Evolutionary conservation across 1,140 invertebrate species (phyloP).

Genomic region (Procambarus clarkii): DNA sequence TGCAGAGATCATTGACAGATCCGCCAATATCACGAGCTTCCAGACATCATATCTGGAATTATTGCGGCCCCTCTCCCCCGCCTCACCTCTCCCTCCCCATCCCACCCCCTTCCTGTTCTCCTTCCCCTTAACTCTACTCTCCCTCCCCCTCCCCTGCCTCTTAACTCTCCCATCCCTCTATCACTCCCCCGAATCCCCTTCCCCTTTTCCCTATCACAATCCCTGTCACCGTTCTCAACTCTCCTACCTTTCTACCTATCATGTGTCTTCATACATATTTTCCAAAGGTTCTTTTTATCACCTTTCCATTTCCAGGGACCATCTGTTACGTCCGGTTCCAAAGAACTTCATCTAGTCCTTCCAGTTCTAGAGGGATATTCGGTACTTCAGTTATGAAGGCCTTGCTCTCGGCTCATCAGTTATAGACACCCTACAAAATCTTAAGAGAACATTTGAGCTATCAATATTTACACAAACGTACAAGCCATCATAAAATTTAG

Average conservation of each 20-base stretch:
- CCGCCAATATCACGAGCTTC: slow-evolving; percentile 26
- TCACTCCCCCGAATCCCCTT: not conserved
- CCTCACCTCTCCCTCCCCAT: not conserved
- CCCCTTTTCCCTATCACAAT: not conserved
- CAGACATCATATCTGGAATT: slow-evolving; percentile 16
- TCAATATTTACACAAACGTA: no score
- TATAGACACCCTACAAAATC: no score
- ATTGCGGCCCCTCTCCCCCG: not conserved
- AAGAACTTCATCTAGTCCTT: no score
- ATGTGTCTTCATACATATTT: no score
- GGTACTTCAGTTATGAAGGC: no score
- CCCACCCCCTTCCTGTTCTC: not conserved
- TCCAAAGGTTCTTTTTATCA: no score
- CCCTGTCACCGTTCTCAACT: not conserved
- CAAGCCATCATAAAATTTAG: no score
- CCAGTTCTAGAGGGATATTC: no score
- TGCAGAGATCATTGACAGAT: slow-evolving; percentile 18
- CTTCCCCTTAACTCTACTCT: not conserved
- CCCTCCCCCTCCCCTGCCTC: not conserved
- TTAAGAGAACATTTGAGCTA: no score
- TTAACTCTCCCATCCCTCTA: not conserved
- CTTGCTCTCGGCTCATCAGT: no score
- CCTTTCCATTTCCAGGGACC: no score
- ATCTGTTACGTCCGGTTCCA: no score
- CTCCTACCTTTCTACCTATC: not conserved